Evolutionary conservation across 2,888 invertebrate genomes (phyloP), one percentile per base, ranked within the genome.

Genomic region (Aphidoletes aphidimyza): DNA sequence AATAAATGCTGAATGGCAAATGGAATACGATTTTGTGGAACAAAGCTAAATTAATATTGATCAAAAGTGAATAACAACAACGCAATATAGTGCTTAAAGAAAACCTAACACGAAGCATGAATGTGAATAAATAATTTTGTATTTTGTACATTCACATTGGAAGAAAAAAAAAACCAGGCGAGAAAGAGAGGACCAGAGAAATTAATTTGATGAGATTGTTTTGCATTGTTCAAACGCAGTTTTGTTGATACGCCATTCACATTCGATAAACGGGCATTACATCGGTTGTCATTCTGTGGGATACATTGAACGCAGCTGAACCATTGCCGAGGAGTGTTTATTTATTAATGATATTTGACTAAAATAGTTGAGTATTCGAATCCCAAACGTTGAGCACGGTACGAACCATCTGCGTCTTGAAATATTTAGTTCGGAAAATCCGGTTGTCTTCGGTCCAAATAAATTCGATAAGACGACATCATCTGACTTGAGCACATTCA

Each of bases 401-500:
- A n/a, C n/a, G n/a, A n/a, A n/a, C n/a, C n/a, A n/a, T n/a, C n/a
- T n/a, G n/a, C n/a, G n/a, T n/a, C n/a, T n/a, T n/a, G n/a, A n/a
- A n/a, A n/a, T n/a, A n/a, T 39, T 39, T 39, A 5, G 39, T 22
- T n/a, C 54, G 6, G 2, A 22, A 54, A 54, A 54, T 54, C 54
- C 22, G n/a, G n/a, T 54, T 54, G 54, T 54, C 22, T 54, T 54
- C n/a, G n/a, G 22, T 54, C 54, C n/a, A 54, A 22, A 22, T 54
- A 22, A 22, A 54, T 54, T 6, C 9, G 1, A 54, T 22, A 54
- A 22, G 47, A 47, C 47, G 19, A 47, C 47, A 47, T 47, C 47
- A 47, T 47, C 9, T 54, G 54, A 54, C n/a, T 54, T 54, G 22
- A 54, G 54, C 54, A 54, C 22, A 54, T 54, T 54, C 22, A 54